A percentile compares a stretch with the other conserved stretches of the same genome.
Conservation (phyloP, 2,113 vertebrate genomes). For the Apaloderma vittatum region DNA sequence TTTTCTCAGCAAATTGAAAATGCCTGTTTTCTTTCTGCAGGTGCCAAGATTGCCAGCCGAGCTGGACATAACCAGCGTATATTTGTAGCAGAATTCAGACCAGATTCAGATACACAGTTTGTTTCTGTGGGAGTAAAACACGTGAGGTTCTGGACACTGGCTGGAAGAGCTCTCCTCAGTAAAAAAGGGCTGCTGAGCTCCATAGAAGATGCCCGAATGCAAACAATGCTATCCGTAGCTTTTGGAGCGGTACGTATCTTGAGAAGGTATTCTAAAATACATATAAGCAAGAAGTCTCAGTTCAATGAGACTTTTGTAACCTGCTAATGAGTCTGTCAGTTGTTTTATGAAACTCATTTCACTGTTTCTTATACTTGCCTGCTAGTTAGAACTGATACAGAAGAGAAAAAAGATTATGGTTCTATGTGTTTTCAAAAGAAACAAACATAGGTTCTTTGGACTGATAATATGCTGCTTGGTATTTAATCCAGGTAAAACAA, state of each 20-base stretch:
- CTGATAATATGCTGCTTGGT: not conserved
- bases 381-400: not conserved
- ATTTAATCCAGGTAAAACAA: not conserved
- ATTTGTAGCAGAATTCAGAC: slow-evolving; percentile 98
- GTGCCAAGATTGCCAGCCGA: slow-evolving; percentile 93
- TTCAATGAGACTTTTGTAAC: not conserved
- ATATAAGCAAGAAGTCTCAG: not conserved
- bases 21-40: slow-evolving; percentile 72
- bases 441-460: not conserved
- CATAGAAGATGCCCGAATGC: slow-evolving; percentile 93
- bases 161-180: slow-evolving; percentile 92
- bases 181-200: slow-evolving; percentile 95
- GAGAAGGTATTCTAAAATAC: not conserved
- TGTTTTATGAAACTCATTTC: not conserved
- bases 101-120: slow-evolving; percentile 97
- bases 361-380: not conserved
- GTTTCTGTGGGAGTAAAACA: slow-evolving; percentile 98
- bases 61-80: slow-evolving; percentile 94
- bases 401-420: not conserved
- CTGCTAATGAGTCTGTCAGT: not conserved
- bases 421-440: not conserved
- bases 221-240: slow-evolving; percentile 96
- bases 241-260: slow-evolving; percentile 96
- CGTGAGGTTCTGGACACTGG: slow-evolving; percentile 96
- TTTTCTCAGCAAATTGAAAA: not conserved